phyloP scores from a whole-genome alignment of 2,113 vertebrate species.

The Myrmophylax atrothorax region DNA sequence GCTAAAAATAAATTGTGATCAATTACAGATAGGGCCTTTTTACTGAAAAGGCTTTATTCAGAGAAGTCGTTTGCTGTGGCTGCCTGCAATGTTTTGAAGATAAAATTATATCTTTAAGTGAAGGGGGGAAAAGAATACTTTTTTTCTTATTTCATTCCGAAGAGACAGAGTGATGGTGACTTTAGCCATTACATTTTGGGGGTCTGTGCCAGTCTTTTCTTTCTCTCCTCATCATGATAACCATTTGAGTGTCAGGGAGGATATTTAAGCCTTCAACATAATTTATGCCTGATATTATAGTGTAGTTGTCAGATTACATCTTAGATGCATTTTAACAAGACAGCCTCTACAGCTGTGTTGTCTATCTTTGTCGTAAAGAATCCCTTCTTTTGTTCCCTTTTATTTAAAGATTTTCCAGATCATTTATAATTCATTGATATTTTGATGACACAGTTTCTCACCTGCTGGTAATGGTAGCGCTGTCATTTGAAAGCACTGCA shows the following conservation, averaged over 20 bases:
- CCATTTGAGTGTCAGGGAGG: neutral
- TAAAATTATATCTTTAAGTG: neutral
- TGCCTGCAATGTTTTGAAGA: neutral
- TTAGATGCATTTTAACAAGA: neutral
- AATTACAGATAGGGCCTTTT: constrained; percentile 14
- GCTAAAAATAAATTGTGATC: constrained; percentile 26
- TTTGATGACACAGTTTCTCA: constrained; percentile 29
- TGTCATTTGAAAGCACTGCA: neutral
- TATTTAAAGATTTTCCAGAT: constrained; percentile 32
- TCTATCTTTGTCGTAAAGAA: constrained; percentile 15
- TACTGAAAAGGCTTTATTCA: neutral
- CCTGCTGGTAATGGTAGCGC: neutral
- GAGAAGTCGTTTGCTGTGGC: neutral
- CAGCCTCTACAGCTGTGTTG: constrained; percentile 13
- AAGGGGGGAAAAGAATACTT: neutral
- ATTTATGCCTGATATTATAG: neutral
- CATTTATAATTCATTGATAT: constrained; percentile 46
- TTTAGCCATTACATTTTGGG: neutral
- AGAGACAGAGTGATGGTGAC: neutral
- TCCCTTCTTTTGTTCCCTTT: constrained; percentile 16
- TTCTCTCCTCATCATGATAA: neutral
- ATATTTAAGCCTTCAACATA: neutral
- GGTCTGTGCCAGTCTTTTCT: neutral
- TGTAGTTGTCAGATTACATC: neutral
- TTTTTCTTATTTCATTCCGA: neutral